Conservation (phyloP, 2,888 invertebrate genomes). For the Patella caerulea region DNA sequence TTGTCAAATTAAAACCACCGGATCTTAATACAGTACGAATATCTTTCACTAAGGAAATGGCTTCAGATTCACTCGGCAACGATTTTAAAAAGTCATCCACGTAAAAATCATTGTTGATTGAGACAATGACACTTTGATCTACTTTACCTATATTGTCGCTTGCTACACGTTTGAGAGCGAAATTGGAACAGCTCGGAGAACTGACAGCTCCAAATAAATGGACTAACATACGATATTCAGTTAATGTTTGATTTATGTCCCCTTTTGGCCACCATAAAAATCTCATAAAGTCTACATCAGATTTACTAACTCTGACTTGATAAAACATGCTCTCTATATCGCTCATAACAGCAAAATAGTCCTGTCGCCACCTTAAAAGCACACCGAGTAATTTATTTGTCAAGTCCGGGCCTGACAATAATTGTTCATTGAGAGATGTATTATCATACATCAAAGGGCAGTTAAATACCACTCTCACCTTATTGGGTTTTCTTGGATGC, state of each 20-base stretch:
- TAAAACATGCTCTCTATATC: conserved; percentile 37
- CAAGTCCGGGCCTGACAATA: conserved; percentile 32
- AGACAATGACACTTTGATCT: neutral
- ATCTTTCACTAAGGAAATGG: neutral
- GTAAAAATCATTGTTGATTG: conserved; percentile 25
- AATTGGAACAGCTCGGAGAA: conserved; percentile 24
- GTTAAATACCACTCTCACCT: conserved; percentile 35
- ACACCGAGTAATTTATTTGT: conserved; percentile 32
- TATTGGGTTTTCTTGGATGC: conserved; percentile 21
- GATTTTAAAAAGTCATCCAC: conserved; percentile 30
- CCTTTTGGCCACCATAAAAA: conserved; percentile 28
- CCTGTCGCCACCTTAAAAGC: conserved; percentile 33
- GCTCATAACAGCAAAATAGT: conserved; percentile 26
- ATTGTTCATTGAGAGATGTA: conserved; percentile 30
- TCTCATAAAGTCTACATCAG: conserved; percentile 26
- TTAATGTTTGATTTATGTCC: neutral
- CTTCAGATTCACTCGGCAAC: conserved; percentile 11
- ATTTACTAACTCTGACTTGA: conserved; percentile 25
- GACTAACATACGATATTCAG: conserved; percentile 23
- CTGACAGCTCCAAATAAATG: conserved; percentile 22
- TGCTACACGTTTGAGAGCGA: conserved; percentile 16
- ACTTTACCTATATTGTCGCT: neutral
- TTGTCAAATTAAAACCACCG: conserved; percentile 36
- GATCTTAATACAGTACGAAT: neutral
- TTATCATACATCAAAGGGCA: conserved; percentile 30